phyloP scores from a whole-genome alignment of 1,140 invertebrate genomes.

The Streblospio benedicti region DNA sequence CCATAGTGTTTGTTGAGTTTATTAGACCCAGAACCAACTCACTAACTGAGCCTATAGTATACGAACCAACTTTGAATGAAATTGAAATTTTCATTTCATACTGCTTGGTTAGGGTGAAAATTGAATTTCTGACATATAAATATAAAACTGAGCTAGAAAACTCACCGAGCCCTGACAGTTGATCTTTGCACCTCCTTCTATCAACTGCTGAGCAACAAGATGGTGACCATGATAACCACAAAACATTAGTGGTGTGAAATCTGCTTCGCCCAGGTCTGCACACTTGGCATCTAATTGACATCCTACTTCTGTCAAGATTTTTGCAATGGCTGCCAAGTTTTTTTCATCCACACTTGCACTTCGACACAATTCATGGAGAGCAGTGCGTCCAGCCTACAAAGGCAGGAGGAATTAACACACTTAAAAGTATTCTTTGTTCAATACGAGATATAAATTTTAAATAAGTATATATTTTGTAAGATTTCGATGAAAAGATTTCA shows the following conservation, averaged over 20 bases:
- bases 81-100: background rate
- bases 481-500: too few relatives aligned
- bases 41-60: background rate
- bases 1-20: background rate
- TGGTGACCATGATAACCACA: conserved; percentile 46
- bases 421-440: background rate
- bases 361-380: conserved; percentile 41
- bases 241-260: conserved; percentile 47
- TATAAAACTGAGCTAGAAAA: background rate
- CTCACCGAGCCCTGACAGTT: conserved; percentile 40
- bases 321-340: conserved; percentile 34
- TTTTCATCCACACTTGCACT: conserved; percentile 28
- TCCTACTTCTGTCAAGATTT: conserved; percentile 34
- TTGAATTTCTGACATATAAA: background rate
- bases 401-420: background rate
- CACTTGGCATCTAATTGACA: conserved; percentile 40
- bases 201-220: conserved; percentile 36
- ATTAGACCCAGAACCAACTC: background rate
- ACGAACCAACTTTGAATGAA: background rate
- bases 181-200: conserved; percentile 39
- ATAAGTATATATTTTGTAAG: background rate
- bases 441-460: background rate
- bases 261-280: conserved; percentile 40
- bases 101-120: background rate
- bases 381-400: conserved; percentile 38